phyloP scores from a whole-genome alignment of 2,113 vertebrate species.

The Hemicordylus capensis region DNA sequence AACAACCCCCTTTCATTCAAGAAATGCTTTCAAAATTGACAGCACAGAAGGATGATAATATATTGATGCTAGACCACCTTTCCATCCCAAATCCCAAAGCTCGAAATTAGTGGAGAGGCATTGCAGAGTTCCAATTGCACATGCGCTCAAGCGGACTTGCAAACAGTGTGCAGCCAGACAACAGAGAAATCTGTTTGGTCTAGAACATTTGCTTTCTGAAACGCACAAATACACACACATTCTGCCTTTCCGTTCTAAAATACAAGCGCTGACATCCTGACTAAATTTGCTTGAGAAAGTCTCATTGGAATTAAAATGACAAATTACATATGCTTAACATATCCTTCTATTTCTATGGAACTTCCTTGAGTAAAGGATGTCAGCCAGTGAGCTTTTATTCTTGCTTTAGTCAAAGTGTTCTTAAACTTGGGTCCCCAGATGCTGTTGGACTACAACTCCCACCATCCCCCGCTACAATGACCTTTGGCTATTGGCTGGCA shows the following conservation, averaged over 20 bases:
- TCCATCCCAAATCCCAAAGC: slow-evolving; percentile 35
- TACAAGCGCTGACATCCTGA: too few species aligned
- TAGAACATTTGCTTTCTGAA: not conserved
- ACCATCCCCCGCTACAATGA: too few species aligned
- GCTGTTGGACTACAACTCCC: too few species aligned
- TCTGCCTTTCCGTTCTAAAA: not conserved
- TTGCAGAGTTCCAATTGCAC: slow-evolving; percentile 3
- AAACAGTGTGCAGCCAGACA: not conserved
- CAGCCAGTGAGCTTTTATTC: too few species aligned
- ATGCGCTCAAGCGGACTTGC: not conserved
- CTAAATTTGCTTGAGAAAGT: too few species aligned
- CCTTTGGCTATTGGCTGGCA: too few species aligned
- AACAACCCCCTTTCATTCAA: slow-evolving; percentile 63
- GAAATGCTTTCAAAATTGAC: slow-evolving; percentile 64
- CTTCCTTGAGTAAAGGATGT: too few species aligned
- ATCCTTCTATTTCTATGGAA: too few species aligned
- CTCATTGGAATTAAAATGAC: too few species aligned
- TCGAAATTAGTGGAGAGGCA: not conserved
- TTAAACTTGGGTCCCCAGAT: too few species aligned
- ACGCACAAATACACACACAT: not conserved
- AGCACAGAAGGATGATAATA: slow-evolving; percentile 62
- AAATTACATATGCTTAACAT: too few species aligned
- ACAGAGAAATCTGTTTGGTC: not conserved
- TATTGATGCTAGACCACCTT: slow-evolving; percentile 37
- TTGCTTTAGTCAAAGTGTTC: too few species aligned